A percentile compares a stretch with the other conserved stretches of the same genome.
Conservation (phyloP, 2,888 invertebrate genomes). For the Seira musarum region DNA sequence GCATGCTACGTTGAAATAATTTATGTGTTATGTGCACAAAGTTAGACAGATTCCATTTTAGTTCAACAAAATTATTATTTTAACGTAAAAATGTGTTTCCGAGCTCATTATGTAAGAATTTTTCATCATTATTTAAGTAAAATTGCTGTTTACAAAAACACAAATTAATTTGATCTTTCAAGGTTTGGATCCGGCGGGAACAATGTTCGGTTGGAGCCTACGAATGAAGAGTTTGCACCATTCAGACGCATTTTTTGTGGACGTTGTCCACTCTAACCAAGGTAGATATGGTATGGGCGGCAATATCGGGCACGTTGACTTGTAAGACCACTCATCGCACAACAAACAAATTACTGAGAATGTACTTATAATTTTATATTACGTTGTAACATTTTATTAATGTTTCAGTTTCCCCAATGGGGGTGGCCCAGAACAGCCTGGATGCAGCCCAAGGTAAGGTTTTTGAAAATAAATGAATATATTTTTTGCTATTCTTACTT, state of each 20-base stretch:
- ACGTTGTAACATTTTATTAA: no score
- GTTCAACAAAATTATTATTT: no score
- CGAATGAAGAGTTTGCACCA: conserved; percentile 20
- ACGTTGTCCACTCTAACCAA: conserved; percentile 59
- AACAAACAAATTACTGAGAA: no score
- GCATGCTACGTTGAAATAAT: no score
- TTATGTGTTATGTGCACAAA: no score
- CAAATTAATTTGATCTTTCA: no score
- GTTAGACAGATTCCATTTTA: no score
- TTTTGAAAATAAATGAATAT: background rate
- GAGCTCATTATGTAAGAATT: no score
- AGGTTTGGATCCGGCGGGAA: conserved; percentile 63
- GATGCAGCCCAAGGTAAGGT: conserved; percentile 30
- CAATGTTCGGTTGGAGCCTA: conserved; percentile 56
- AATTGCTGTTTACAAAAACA: no score
- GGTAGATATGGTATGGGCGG: conserved; percentile 58
- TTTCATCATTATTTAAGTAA: no score
- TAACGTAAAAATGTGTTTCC: no score
- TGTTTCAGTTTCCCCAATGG: conserved; percentile 62
- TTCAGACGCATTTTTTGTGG: conserved; percentile 62
- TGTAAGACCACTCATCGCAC: conserved; percentile 33
- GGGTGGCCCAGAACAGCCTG: conserved; percentile 56
- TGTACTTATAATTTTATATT: no score
- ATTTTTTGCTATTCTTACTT: conserved; percentile 27
- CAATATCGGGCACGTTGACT: conserved; percentile 60